Conservation (phyloP, 2,797 vertebrate species). For the Heteromormyrus szaboi region DNA sequence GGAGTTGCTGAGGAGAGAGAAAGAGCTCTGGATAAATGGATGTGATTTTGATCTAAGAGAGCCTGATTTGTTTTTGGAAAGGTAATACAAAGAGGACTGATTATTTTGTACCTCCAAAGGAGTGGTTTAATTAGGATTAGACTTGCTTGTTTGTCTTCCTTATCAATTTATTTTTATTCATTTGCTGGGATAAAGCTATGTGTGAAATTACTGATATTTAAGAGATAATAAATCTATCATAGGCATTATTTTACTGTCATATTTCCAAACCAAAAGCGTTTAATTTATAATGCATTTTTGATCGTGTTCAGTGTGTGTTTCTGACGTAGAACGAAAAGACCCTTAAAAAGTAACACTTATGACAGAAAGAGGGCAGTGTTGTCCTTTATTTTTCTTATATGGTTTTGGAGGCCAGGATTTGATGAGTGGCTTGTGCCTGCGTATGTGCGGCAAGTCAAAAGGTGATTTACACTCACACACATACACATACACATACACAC, state of each 20-base stretch:
- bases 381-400: slow-evolving; percentile 41
- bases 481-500: neutral
- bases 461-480: neutral
- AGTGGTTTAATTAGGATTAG: slow-evolving; percentile 1
- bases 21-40: neutral
- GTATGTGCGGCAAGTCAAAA: neutral
- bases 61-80: slow-evolving; percentile 1
- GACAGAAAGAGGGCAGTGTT: slow-evolving; percentile 64
- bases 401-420: slow-evolving; percentile 28
- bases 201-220: neutral
- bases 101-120: neutral
- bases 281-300: neutral
- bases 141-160: neutral
- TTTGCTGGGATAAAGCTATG: neutral
- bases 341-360: slow-evolving; percentile 19
- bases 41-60: slow-evolving; percentile 15
- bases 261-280: neutral
- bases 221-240: neutral
- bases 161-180: neutral
- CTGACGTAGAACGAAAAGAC: neutral
- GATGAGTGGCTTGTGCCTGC: slow-evolving; percentile 28
- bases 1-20: neutral
- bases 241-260: neutral
- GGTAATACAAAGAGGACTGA: slow-evolving; percentile 2
- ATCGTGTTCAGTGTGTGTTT: neutral